Evolutionary conservation across 2,888 invertebrate genomes (phyloP), one percentile per base, ranked within the genome.

Genomic region (Lacanobia wlatinum): DNA sequence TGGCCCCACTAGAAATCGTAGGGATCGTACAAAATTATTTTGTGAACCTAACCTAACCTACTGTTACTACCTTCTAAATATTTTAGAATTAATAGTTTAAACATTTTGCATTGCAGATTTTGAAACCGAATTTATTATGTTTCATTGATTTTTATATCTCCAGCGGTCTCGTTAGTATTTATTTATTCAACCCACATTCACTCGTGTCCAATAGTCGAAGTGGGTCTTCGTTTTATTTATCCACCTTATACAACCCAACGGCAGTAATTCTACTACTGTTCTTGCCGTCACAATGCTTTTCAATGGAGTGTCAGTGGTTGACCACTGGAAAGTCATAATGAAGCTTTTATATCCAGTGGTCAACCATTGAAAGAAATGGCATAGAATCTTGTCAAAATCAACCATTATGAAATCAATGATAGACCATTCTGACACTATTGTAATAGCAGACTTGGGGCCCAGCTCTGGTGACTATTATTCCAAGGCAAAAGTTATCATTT

Each of bases 171-270:
- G 66, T 77, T 80, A 65, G 46, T 80, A 80, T 80, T 80, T 80
- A 80, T 80, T 62, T 80, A 77, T 80, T 80, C 74, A 66, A 34
- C 58, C 52, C 46, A 80, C 80, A 66, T 80, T 80, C 61, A 74
- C 60, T 72, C 48, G 55, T 73, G 58, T 62, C 52, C 56, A 80
- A 61, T 65, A 53, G 50, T 52, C 56, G 72, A 34, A 61, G 60
- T 73, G 46, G 60, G 43, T 80, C 50, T 79, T 52, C 43, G 50
- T 56, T 72, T 77, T 56, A 61, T 78, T 78, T 72, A 50, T 52
- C 38, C 7, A 61, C 28, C 18, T 55, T 59, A 46, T n/a, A 56
- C 12, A 61, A 71, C 14, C 38, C n/a, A 48, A 34, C 0, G 23
- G 43, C 12, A 46, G n/a, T 61, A 34, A 71, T 50, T 70, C 34